Base-by-base conservation (phyloP, 2,113 vertebrate genomes). In the Baryphthengus martii region DNA sequence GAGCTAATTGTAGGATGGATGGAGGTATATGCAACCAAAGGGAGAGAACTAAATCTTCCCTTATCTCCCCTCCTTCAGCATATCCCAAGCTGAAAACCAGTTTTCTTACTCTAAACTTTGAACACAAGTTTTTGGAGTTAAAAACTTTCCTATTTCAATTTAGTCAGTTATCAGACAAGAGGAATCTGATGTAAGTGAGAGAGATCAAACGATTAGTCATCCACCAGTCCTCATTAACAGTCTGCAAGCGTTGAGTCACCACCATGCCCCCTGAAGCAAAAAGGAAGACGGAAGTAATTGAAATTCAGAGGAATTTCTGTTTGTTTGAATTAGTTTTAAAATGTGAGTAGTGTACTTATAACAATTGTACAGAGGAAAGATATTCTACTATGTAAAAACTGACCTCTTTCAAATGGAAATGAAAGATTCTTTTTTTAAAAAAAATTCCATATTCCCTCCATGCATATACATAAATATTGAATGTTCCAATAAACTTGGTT, bases 371-470 rank as follows among this genome's bases (percentile, higher is more conserved):
- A 56, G 23, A 80, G 45, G 12, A 44, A 9, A 79, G 42, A 49
- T 65, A 13, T 83, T 83, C 49, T 25, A n/a, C 26, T 56, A 4
- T n/a, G 17, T 37, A 61, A 53, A 23, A 58, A 74, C n/a, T 16
- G 2, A 0, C 74, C 25, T 79, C 8, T 61, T 88, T 47, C 24
- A 68, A 72, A 49, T 8, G 39, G 17, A 82, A 75, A 61, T 56
- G 8, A 17, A 68, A 50, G 9, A 1, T 19, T 45, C 52, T 40
- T 70, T 17, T 67, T 72, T 52, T 42, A 66, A 74, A n/a, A n/a
- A n/a, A n/a, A n/a, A n/a, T 19, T 5, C 2, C 1, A 7, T 52
- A 16, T 4, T 26, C 5, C 17, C 17, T 61, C 14, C 1, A 8
- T 55, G 9, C 11, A 44, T 44, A 37, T 74, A 25, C 6, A 24